Percentiles rank a stretch among this genome's conserved stretches.
These are phyloP conservation scores for Acromyrmex charruanus DNA, from an alignment of 1,140 invertebrate genomes.

Conservation along the genomic window DNA sequence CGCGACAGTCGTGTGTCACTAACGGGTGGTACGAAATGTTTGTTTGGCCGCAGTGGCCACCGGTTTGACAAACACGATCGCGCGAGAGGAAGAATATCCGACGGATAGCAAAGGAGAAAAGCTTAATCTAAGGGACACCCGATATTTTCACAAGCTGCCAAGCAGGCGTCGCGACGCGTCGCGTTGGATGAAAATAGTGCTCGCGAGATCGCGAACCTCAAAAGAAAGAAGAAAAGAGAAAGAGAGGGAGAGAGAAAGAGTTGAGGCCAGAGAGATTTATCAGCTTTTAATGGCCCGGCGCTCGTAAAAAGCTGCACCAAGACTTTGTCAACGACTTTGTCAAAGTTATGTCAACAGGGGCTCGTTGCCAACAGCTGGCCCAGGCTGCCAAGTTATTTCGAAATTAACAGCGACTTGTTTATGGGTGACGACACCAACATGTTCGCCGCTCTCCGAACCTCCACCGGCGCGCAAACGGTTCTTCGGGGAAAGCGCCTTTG, in stretches of 20 bases:
- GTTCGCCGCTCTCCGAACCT: constrained; percentile 33
- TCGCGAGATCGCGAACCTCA: constrained; percentile 5
- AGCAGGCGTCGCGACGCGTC: constrained; percentile 25
- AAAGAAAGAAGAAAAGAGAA: neutral
- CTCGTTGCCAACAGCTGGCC: constrained; percentile 83
- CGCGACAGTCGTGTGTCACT: constrained; percentile 75
- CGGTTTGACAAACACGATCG: constrained; percentile 80
- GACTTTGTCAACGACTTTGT: constrained; percentile 86
- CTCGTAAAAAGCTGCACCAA: constrained; percentile 82
- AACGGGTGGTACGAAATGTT: constrained; percentile 77
- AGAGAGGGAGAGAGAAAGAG: neutral
- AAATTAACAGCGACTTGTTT: constrained; percentile 84
- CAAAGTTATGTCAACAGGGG: constrained; percentile 85
- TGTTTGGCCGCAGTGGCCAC: constrained; percentile 78
- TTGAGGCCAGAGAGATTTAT: constrained; percentile 77
- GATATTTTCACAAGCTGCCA: constrained; percentile 78
- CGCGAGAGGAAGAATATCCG: constrained; percentile 43
- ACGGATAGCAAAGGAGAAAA: constrained; percentile 35
- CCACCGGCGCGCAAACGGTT: constrained; percentile 55
- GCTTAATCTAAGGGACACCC: constrained; percentile 49
- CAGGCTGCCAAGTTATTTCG: constrained; percentile 81
- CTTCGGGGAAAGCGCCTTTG: constrained; percentile 69
- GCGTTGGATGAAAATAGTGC: constrained; percentile 70
- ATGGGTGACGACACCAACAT: constrained; percentile 72
- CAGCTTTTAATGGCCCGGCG: constrained; percentile 83